These are phyloP conservation scores for Rhadinocentrus ornatus DNA, from an alignment of 2,797 vertebrate genomes.

Conservation along the genomic window DNA sequence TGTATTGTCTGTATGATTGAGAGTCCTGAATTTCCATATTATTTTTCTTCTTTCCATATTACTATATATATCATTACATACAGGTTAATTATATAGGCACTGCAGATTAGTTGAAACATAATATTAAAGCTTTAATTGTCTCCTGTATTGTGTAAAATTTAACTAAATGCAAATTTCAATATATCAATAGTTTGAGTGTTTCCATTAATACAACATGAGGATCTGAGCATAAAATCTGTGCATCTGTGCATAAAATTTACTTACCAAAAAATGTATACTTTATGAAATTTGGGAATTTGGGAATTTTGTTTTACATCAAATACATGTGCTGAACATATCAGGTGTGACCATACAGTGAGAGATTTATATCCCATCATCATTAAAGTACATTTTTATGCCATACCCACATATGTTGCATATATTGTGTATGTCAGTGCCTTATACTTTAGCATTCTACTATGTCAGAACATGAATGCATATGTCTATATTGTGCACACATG, in stretches of 20 bases:
- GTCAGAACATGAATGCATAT: slow-evolving; percentile 71
- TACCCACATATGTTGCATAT: slow-evolving; percentile 69
- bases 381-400: slow-evolving; percentile 64
- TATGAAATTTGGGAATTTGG: slow-evolving; percentile 41
- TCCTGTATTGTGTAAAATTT: background rate
- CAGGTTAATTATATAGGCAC: background rate
- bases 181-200: slow-evolving; percentile 8
- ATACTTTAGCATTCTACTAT: slow-evolving; percentile 69
- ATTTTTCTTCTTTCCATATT: slow-evolving; percentile 24
- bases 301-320: slow-evolving; percentile 50
- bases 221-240: background rate
- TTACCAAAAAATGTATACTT: slow-evolving; percentile 38
- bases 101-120: background rate
- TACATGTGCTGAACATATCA: slow-evolving; percentile 65
- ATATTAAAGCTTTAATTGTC: background rate
- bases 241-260: slow-evolving; percentile 40
- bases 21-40: slow-evolving; percentile 7
- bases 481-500: slow-evolving; percentile 71
- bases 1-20: slow-evolving; percentile 42
- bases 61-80: slow-evolving; percentile 3
- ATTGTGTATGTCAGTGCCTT: slow-evolving; percentile 59
- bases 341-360: slow-evolving; percentile 49
- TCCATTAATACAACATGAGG: slow-evolving; percentile 15
- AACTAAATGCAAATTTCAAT: slow-evolving; percentile 2
- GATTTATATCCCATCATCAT: slow-evolving; percentile 63